phyloP scores from a whole-genome alignment of 2,797 vertebrate species.

The Lophotriccus pileatus region DNA sequence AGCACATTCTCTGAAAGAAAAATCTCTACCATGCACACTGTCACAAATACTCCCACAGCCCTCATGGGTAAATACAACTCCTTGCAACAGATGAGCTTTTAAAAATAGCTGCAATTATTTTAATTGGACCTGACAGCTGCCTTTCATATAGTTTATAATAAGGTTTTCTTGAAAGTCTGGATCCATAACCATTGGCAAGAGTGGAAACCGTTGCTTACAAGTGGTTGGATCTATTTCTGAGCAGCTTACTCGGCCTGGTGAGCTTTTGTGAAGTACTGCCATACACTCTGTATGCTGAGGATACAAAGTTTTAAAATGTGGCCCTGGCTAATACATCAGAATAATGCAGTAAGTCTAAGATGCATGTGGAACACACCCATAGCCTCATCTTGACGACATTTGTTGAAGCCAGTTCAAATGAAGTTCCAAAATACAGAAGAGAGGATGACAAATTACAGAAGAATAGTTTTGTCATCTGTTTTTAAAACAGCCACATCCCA shows the following conservation, averaged over 20 bases:
- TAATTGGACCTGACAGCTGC: background rate
- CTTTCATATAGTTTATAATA: slow-evolving; percentile 2
- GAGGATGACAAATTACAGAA: background rate
- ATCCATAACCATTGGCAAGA: background rate
- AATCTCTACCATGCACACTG: background rate
- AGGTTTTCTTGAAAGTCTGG: background rate
- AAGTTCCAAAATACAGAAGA: background rate
- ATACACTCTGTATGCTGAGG: background rate
- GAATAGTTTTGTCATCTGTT: background rate
- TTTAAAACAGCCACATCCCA: background rate
- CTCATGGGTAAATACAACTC: background rate
- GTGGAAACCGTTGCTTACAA: background rate
- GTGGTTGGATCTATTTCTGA: background rate
- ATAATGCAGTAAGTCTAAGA: background rate
- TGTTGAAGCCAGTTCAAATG: background rate
- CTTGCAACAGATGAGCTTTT: background rate
- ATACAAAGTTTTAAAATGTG: background rate
- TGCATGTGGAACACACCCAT: background rate
- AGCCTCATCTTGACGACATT: background rate
- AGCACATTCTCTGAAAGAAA: background rate
- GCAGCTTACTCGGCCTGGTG: background rate
- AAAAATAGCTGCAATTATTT: background rate
- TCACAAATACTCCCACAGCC: background rate
- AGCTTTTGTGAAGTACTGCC: background rate
- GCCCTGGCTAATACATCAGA: background rate